Evolutionary conservation across 2,797 vertebrate species (phyloP), one percentile per base, ranked within the genome.

Genomic region (Crenichthys baileyi): DNA sequence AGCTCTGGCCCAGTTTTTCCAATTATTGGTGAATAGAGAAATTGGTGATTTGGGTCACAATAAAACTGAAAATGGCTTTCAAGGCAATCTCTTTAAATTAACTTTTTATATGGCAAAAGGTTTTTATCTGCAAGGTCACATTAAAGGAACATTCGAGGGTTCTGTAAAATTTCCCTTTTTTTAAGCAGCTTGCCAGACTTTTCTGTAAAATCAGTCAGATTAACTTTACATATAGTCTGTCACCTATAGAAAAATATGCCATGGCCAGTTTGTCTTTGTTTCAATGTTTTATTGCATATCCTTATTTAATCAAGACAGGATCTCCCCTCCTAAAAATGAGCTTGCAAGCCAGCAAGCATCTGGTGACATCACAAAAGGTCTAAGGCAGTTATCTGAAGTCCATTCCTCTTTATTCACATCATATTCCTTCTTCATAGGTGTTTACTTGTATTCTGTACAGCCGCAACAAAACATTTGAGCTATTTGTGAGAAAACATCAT

Each of bases 1-100:
- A 76, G 75, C 65, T 76, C 41, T 36, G 46, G 79, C 75, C 78
- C 26, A 67, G 12, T 73, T 55, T 77, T 73, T 82, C 77, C 74
- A 29, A 22, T 20, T n/a, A 3, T 26, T 41, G 11, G 36, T 24
- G 22, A 12, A n/a, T 11, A 26, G 11, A 72, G 39, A 72, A 77
- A 7, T 18, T 53, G 9, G 5, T 56, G 50, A n/a, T n/a, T 39
- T 68, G n/a, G 53, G 15, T 55, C 26, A 67, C 8, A 15, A 31
- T 41, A 16, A 16, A 67, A 41, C 31, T 63, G 12, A 55, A 53
- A 65, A 36, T 36, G 1, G 44, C 60, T 70, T 44, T 70, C 67
- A 26, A 46, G 44, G 2, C 13, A 48, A 46, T 70, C 5, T 46
- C 41, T 46, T 16, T 46, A 24, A n/a, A 13, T 44, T 12, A 15